A percentile compares a stretch with the other conserved stretches of the same genome.
phyloP scores from a whole-genome alignment of 2,888 invertebrate species.

The Ethmia dodecea region DNA sequence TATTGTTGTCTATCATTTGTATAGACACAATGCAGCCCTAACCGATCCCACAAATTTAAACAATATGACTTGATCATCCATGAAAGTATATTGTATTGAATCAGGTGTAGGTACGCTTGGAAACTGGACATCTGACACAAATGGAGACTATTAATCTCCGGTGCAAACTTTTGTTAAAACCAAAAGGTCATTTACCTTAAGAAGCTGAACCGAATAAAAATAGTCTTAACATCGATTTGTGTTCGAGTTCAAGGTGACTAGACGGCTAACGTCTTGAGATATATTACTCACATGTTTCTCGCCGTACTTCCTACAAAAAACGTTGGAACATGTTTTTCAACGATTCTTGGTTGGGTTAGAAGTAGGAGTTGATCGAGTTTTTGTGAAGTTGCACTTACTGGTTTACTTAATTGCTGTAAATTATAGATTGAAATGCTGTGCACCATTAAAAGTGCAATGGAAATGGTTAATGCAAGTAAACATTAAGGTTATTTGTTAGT shows the following conservation, averaged over 20 bases:
- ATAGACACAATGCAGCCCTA: constrained; percentile 47
- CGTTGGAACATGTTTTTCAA: constrained; percentile 7
- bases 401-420: constrained; percentile 29
- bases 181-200: constrained; percentile 23
- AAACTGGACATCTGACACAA: not conserved
- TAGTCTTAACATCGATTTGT: constrained; percentile 43
- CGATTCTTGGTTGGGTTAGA: constrained; percentile 17
- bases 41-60: constrained; percentile 50
- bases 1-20: constrained; percentile 45
- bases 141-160: constrained; percentile 7
- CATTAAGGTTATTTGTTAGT: too few relatives aligned
- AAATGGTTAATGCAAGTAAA: constrained; percentile 12
- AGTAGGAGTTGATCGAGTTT: constrained; percentile 26
- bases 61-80: constrained; percentile 35
- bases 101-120: constrained; percentile 13
- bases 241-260: constrained; percentile 61
- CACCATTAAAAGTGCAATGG: constrained; percentile 24
- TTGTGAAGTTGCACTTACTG: constrained; percentile 28
- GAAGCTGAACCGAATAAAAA: constrained; percentile 27
- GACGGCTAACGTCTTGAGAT: constrained; percentile 26
- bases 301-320: constrained; percentile 27
- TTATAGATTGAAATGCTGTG: constrained; percentile 15
- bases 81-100: constrained; percentile 30
- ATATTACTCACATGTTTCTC: constrained; percentile 23
- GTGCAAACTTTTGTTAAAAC: constrained; percentile 5